Base-by-base conservation (phyloP, 2,888 invertebrate genomes). In the Fragum whitleyi region DNA sequence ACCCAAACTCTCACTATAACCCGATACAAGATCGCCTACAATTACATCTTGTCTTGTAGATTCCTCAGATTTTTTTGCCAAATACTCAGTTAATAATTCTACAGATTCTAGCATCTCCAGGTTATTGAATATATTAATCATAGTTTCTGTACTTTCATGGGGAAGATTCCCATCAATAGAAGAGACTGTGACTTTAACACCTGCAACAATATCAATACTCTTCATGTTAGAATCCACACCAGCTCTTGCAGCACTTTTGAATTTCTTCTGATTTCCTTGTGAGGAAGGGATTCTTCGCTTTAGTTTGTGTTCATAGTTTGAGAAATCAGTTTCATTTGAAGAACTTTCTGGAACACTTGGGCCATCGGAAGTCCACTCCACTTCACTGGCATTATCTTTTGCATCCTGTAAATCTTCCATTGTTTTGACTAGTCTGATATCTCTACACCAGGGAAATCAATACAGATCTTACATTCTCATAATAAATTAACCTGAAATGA, bases 81-180 rank as follows among this genome's bases (percentile, higher is more conserved):
- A 26, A 42, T 23, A 42, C 23, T 65, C 65, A n/a, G 65, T 65
- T 26, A 65, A n/a, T 42, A 65, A 42, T 29, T 65, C 65, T 21
- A 65, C 36, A 39, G 36, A 36, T 9, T 42, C 65, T 23, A 65
- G 36, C 9, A 23, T 26, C 19, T 65, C 65, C 16, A 65, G 32
- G 32, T 61, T n/a, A 9, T 32, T 28, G n/a, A 61, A 61, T 14
- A 61, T 61, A 16, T 32, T 61, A 6, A 47, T 47, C 19, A 19
- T 47, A 3, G 47, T 47, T 47, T 47, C 47, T 47, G 14, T n/a
- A n/a, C 2, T 5, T 14, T n/a, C 47, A 2, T 14, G 19, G n/a
- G 47, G 16, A 9, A 19, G 2, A 47, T 47, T 16, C 19, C 16
- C n/a, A n/a, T 14, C 14, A 47, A 19, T 14, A 19, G n/a, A 19